Evolutionary conservation across 2,113 vertebrate species (phyloP).

Genomic region (Oxyura jamaicensis): DNA sequence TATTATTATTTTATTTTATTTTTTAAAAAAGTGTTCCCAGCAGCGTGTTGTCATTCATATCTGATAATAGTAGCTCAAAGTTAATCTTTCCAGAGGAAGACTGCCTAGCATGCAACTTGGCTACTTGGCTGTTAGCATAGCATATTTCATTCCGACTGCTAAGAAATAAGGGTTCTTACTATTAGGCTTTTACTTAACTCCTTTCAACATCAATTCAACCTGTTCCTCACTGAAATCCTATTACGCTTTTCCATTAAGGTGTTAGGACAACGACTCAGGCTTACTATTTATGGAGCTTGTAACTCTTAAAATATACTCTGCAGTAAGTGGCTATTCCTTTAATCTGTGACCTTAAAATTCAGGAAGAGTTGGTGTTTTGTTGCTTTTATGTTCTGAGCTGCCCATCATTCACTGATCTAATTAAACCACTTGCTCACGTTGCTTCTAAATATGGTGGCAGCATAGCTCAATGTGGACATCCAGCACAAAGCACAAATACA

Average conservation of each 20-base stretch:
- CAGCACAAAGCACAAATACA: not conserved
- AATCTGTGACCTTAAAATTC: conserved; percentile 68
- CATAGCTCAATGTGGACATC: not conserved
- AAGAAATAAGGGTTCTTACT: not conserved
- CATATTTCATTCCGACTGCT: not conserved
- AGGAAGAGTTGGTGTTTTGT: conserved; percentile 9
- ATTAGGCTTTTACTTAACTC: not conserved
- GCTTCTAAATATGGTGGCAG: not conserved
- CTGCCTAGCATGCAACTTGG: not conserved
- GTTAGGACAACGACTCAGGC: conserved; percentile 13
- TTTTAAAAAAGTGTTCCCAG: not conserved
- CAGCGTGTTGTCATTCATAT: not conserved
- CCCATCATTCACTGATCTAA: not conserved
- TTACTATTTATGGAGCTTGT: conserved; percentile 54
- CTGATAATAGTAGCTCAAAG: not conserved
- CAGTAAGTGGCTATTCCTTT: conserved; percentile 54
- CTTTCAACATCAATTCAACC: conserved; percentile 25
- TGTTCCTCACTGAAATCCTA: conserved; percentile 43
- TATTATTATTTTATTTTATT: not conserved
- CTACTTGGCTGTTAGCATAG: not conserved
- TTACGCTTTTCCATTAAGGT: conserved; percentile 63
- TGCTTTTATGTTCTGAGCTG: not conserved
- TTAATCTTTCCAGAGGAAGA: not conserved
- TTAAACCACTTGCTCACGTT: not conserved
- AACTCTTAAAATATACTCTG: conserved; percentile 40